Evolutionary conservation across 2,797 vertebrate species (phyloP).

Genomic region (Sebastes alutus): DNA sequence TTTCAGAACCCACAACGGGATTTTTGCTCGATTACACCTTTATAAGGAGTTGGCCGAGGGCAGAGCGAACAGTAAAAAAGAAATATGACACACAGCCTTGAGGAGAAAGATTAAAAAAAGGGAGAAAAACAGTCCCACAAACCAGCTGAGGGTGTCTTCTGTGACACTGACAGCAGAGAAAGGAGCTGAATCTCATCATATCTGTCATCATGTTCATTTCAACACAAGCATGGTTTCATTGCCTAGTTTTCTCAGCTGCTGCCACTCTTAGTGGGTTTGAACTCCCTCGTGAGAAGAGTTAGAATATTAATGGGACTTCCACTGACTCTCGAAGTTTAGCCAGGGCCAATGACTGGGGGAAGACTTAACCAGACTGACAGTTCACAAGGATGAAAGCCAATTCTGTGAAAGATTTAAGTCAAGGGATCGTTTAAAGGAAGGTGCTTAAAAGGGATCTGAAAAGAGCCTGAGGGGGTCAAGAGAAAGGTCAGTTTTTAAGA

Average conservation of each 20-base stretch:
- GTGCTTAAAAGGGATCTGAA: slow-evolving; percentile 54
- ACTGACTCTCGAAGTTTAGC: slow-evolving; percentile 56
- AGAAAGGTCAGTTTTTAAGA: slow-evolving; percentile 50
- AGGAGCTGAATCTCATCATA: slow-evolving; percentile 38
- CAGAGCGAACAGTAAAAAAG: slow-evolving; percentile 6
- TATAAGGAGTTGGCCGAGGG: not conserved
- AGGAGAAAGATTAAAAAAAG: slow-evolving; percentile 31
- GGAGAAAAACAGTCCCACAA: slow-evolving; percentile 35
- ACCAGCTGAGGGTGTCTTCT: slow-evolving; percentile 35
- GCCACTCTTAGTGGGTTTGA: slow-evolving; percentile 34
- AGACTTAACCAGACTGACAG: slow-evolving; percentile 65
- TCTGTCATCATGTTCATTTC: slow-evolving; percentile 49
- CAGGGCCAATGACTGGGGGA: slow-evolving; percentile 33
- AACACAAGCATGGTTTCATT: slow-evolving; percentile 32
- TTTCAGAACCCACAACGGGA: slow-evolving; percentile 16
- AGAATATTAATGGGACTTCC: slow-evolving; percentile 66
- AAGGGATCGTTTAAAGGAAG: slow-evolving; percentile 47
- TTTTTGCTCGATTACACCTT: slow-evolving; percentile 51
- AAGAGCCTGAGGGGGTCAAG: slow-evolving; percentile 38
- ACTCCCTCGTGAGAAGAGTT: slow-evolving; percentile 52
- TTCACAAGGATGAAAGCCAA: slow-evolving; percentile 60
- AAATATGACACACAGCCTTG: slow-evolving; percentile 21
- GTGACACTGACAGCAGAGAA: slow-evolving; percentile 39
- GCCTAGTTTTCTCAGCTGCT: slow-evolving; percentile 31
- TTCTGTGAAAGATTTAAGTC: slow-evolving; percentile 62